Evolutionary conservation across 2,113 vertebrate genomes (phyloP).

Genomic region (Mirza zaza): DNA sequence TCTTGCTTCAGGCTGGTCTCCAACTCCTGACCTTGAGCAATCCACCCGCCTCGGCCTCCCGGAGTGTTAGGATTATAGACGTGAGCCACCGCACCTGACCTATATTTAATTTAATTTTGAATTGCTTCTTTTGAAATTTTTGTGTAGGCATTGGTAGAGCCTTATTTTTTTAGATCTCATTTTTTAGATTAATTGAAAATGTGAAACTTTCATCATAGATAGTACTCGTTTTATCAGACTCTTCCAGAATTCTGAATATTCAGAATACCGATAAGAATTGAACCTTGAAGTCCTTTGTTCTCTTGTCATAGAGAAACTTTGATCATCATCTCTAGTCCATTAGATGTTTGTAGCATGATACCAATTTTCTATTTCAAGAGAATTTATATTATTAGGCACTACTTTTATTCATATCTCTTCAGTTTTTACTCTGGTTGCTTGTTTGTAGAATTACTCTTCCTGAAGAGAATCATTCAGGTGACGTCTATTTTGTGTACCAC

Average conservation of each 20-base stretch:
- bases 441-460: not conserved
- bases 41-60: no score
- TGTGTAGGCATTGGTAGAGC: not conserved
- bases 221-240: not conserved
- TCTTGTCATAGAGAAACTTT: not conserved
- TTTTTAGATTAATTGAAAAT: not conserved
- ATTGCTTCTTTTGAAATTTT: not conserved
- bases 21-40: no score
- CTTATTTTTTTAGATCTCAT: slow-evolving; percentile 6
- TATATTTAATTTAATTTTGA: not conserved
- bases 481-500: not conserved
- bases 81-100: no score
- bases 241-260: not conserved
- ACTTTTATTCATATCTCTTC: not conserved
- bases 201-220: not conserved
- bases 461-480: not conserved
- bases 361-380: not conserved
- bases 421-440: not conserved
- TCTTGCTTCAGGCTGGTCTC: no score
- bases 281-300: not conserved
- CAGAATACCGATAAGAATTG: not conserved
- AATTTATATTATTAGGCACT: not conserved
- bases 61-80: no score
- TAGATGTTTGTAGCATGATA: not conserved
- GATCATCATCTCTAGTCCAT: not conserved